Evolutionary conservation across 2,797 vertebrate genomes (phyloP).

Genomic region (Gephyroberyx darwinii): DNA sequence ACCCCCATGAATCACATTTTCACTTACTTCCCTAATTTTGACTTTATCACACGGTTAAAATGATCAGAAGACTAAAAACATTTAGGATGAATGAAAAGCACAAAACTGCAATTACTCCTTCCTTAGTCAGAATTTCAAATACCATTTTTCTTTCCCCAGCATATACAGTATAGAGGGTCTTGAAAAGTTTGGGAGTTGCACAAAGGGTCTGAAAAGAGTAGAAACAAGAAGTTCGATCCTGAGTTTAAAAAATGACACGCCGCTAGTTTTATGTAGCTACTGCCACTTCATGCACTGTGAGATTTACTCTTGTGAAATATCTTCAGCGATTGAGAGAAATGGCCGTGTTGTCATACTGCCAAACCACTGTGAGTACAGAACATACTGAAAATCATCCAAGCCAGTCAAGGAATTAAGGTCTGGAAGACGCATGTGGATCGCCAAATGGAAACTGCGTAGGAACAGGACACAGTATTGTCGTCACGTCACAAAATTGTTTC

Average conservation of each 20-base stretch:
- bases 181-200: neutral
- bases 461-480: neutral
- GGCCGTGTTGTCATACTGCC: neutral
- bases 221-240: neutral
- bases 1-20: neutral
- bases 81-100: neutral
- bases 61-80: no score
- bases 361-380: neutral
- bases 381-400: neutral
- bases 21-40: neutral
- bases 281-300: slow-evolving; percentile 5
- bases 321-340: neutral
- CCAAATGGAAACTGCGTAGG: neutral
- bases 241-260: neutral
- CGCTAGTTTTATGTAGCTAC: neutral
- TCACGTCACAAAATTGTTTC: slow-evolving; percentile 32
- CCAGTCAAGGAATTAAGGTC: neutral
- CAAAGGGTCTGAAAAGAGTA: neutral
- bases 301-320: neutral
- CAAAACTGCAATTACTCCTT: neutral
- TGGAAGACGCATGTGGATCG: neutral
- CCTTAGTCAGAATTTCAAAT: neutral
- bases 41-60: neutral
- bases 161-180: neutral
- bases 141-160: neutral